These are phyloP conservation scores for Geococcyx californianus DNA, from an alignment of 2,113 vertebrate species.

Conservation along the genomic window DNA sequence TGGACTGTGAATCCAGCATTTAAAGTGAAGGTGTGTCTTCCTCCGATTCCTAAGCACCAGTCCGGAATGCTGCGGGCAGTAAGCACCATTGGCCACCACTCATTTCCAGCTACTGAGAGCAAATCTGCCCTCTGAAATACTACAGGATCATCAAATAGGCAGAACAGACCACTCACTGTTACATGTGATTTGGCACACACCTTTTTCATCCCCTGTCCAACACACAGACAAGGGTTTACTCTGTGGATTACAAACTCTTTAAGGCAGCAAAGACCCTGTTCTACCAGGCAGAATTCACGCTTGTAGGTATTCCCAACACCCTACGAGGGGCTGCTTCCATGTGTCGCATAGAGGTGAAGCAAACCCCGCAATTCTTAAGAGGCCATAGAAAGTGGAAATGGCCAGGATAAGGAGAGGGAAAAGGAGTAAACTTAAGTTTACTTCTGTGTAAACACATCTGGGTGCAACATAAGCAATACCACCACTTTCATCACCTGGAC, in stretches of 20 bases:
- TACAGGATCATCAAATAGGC: rapidly evolving
- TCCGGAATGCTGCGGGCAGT: background rate
- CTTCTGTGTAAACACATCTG: background rate
- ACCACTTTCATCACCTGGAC: rapidly evolving
- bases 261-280: background rate
- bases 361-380: background rate
- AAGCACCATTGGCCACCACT: background rate
- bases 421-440: background rate
- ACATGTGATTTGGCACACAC: rapidly evolving
- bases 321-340: background rate
- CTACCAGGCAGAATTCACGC: rapidly evolving
- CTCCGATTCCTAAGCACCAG: background rate
- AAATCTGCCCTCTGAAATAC: too few species aligned
- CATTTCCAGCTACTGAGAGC: background rate
- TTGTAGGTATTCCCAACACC: background rate
- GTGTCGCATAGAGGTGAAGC: background rate
- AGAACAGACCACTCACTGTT: background rate
- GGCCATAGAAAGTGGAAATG: background rate
- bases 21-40: background rate
- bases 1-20: background rate
- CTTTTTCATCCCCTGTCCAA: background rate
- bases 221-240: rapidly evolving
- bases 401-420: background rate
- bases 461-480: background rate
- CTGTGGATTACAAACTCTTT: rapidly evolving